Evolutionary conservation across 2,888 invertebrate genomes (phyloP).

Genomic region (Drosophila buzzatii): DNA sequence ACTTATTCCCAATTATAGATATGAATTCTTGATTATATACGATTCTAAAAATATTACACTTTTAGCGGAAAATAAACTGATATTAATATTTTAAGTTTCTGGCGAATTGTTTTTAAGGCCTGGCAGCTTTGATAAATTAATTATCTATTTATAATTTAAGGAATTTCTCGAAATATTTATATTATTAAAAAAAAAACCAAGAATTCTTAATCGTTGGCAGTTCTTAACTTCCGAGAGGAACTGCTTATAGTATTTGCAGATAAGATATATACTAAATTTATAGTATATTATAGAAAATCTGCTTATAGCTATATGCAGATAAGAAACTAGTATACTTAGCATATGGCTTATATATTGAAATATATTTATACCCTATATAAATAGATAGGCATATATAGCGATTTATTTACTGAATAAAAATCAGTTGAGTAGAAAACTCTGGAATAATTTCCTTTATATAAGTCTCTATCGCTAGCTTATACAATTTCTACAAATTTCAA

Average conservation of each 20-base stretch:
- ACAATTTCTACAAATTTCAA: not conserved
- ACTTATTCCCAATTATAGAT: not conserved
- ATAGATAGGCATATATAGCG: not conserved
- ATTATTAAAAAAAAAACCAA: too few relatives aligned
- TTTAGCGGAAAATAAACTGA: not conserved
- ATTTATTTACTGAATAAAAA: too few relatives aligned
- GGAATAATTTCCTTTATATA: not conserved
- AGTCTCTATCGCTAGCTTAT: not conserved
- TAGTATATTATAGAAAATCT: not conserved
- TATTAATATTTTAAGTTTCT: not conserved
- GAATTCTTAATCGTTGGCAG: too few relatives aligned
- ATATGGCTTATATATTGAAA: too few relatives aligned
- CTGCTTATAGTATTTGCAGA: not conserved
- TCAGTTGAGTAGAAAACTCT: not conserved
- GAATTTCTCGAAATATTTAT: not conserved
- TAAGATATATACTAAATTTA: not conserved
- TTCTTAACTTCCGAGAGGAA: slow-evolving; percentile 7
- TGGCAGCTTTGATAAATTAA: not conserved
- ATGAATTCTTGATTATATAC: not conserved
- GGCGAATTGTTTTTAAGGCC: not conserved
- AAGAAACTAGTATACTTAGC: not conserved
- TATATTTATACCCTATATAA: too few relatives aligned
- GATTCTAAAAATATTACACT: not conserved
- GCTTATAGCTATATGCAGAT: not conserved
- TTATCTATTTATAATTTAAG: not conserved